Percentiles rank a stretch among this genome's conserved stretches.
Evolutionary conservation across 35 echinoderm and acorn worm genomes (phyloP).

Genomic region (Ophiothrix spiculata): DNA sequence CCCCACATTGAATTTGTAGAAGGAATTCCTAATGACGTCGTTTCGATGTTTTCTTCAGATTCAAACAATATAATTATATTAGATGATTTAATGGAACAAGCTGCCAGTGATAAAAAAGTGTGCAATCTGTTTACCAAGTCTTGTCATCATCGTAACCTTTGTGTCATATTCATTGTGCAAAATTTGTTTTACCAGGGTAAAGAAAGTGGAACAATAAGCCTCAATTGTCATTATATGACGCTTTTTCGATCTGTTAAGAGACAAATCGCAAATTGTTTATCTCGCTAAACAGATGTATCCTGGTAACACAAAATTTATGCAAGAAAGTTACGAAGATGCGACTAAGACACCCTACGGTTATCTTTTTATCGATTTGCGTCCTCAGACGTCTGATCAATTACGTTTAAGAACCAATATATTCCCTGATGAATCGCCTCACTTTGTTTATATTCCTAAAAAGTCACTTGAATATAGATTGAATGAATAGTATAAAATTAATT

Average conservation of each 20-base stretch:
- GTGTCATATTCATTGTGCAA: conserved; percentile 51
- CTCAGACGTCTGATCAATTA: conserved; percentile 21
- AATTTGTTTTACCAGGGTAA: conserved; percentile 62
- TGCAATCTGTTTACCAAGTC: conserved; percentile 56
- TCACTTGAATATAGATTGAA: too few species aligned
- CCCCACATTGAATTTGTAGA: conserved; percentile 42
- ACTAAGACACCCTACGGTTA: conserved; percentile 57
- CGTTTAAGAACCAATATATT: conserved; percentile 40
- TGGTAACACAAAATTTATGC: conserved; percentile 42
- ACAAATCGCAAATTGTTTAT: conserved; percentile 51
- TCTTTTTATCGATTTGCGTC: conserved; percentile 57
- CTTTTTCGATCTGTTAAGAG: conserved; percentile 71
- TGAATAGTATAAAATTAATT: not conserved
- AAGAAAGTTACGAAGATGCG: conserved; percentile 48
- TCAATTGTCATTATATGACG: conserved; percentile 63
- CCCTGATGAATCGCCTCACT: conserved; percentile 26
- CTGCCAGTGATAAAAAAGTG: conserved; percentile 29
- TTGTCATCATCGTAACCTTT: conserved; percentile 62
- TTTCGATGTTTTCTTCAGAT: not conserved
- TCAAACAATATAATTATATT: conserved; percentile 33
- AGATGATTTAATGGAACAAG: conserved; percentile 60
- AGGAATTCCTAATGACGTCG: conserved; percentile 19
- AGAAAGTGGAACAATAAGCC: conserved; percentile 49
- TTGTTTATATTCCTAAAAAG: conserved; percentile 8
- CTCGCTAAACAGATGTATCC: conserved; percentile 70